Conservation (phyloP, 2,113 vertebrate genomes). For the Athene noctua region DNA sequence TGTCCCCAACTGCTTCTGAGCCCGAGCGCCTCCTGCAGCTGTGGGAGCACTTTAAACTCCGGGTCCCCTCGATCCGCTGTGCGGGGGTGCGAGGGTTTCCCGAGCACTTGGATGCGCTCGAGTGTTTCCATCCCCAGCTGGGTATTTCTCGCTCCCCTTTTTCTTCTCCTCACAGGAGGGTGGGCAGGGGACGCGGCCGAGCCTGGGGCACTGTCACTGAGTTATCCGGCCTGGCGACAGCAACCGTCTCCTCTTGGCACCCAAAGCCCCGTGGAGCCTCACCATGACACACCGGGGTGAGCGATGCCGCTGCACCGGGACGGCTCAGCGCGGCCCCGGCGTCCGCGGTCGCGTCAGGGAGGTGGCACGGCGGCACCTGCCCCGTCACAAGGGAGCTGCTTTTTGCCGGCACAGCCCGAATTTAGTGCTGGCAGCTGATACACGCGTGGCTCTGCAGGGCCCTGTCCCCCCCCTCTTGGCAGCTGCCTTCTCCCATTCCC, state of each 20-base stretch:
- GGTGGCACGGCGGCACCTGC: fast-evolving
- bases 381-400: not conserved
- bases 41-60: fast-evolving
- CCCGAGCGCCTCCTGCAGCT: not conserved
- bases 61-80: fast-evolving
- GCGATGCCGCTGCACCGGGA: not conserved
- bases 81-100: not conserved
- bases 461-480: not conserved
- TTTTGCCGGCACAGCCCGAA: fast-evolving
- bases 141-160: not conserved
- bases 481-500: not conserved
- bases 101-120: fast-evolving
- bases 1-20: not conserved
- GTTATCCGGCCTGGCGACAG: fast-evolving
- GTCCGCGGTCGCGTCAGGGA: fast-evolving
- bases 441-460: not conserved
- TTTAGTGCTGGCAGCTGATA: not conserved
- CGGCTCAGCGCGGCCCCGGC: fast-evolving
- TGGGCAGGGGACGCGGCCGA: not conserved
- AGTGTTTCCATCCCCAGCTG: not conserved
- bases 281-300: conserved; percentile 35
- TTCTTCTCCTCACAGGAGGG: not conserved
- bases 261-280: not conserved
- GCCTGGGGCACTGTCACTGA: fast-evolving
- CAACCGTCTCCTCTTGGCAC: fast-evolving